These are phyloP conservation scores for fruit fly (Drosophila melanogaster) DNA, from an alignment of 1,140 invertebrate genomes.

Conservation along the genomic window Release_6_plus_ISO1_MT NT_037436.4:9482501-9483000, in stretches of 20 bases:
- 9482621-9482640: slow-evolving; percentile 47
- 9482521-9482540: slow-evolving; percentile 32
- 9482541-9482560: slow-evolving; percentile 32
- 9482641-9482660: slow-evolving; percentile 20
- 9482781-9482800: not conserved
- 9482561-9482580: slow-evolving; percentile 29
- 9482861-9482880: slow-evolving; percentile 45
- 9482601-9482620: slow-evolving; percentile 35
- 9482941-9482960: slow-evolving; percentile 67
- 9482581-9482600: slow-evolving; percentile 33
- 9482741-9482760: slow-evolving; percentile 46
- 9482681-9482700: slow-evolving; percentile 17
- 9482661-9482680: slow-evolving; percentile 7
- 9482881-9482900: slow-evolving; percentile 32
- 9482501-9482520: slow-evolving; percentile 23
- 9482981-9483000: slow-evolving; percentile 79
- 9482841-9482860: slow-evolving; percentile 37
- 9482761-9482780: slow-evolving; percentile 16
- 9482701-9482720: slow-evolving; percentile 55
- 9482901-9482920: slow-evolving; percentile 82
- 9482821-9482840: slow-evolving; percentile 72
- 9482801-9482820: slow-evolving; percentile 45
- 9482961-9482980: slow-evolving; percentile 72
- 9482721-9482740: slow-evolving; percentile 71
- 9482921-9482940: slow-evolving; percentile 79